Conservation (phyloP, 1,140 invertebrate species). For the Drosophila hydei region DNA sequence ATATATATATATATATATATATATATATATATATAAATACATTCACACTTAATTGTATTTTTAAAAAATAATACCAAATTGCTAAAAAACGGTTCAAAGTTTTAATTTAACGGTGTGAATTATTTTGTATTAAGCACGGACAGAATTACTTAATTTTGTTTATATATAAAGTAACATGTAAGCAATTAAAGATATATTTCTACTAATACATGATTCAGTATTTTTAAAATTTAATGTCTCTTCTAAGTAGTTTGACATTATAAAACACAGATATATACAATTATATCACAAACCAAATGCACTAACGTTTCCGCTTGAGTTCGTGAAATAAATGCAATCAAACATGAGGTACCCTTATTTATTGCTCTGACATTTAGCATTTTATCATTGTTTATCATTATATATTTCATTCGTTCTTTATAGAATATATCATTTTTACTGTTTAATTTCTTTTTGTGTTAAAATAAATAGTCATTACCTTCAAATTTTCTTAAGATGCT, state of each 20-base stretch:
- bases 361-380: background rate
- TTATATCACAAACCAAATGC: conserved; percentile 37
- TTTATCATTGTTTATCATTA: background rate
- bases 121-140: conserved; percentile 68
- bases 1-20: too few relatives aligned
- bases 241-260: conserved; percentile 50
- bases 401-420: too few relatives aligned
- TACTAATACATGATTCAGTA: conserved; percentile 75
- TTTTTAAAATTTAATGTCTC: conserved; percentile 67
- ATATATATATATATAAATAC: too few relatives aligned
- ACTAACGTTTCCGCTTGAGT: conserved; percentile 18
- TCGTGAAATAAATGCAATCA: background rate
- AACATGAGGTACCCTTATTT: conserved; percentile 17
- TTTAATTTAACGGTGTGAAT: conserved; percentile 71
- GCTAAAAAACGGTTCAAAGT: conserved; percentile 58
- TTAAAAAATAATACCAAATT: conserved; percentile 79
- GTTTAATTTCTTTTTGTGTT: too few relatives aligned
- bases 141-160: conserved; percentile 76
- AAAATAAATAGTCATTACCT: too few relatives aligned
- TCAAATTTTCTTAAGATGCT: too few relatives aligned
- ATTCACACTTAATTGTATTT: conserved; percentile 71
- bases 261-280: conserved; percentile 27
- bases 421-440: too few relatives aligned
- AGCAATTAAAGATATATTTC: conserved; percentile 64
- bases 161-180: conserved; percentile 53